phyloP scores from a whole-genome alignment of 2,888 invertebrate genomes.

The Drosophila putrida region DNA sequence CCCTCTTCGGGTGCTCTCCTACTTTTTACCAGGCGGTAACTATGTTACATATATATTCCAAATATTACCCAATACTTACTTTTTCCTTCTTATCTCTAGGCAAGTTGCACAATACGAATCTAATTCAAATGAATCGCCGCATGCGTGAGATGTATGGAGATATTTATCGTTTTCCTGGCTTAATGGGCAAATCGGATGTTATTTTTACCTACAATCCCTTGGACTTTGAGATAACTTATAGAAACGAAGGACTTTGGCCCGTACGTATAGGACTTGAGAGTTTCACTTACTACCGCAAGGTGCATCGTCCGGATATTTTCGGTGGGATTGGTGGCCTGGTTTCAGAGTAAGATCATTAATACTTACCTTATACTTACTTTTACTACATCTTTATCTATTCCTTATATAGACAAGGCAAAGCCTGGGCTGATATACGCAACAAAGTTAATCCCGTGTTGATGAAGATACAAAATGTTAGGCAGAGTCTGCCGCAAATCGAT shows the following conservation, averaged over 20 bases:
- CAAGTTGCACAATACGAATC: slow-evolving; percentile 66
- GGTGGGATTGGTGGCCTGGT: slow-evolving; percentile 78
- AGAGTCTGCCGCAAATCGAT: slow-evolving; percentile 75
- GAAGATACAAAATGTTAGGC: slow-evolving; percentile 78
- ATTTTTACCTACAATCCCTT: slow-evolving; percentile 86
- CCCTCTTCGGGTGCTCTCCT: slow-evolving; percentile 56
- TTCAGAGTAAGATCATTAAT: slow-evolving; percentile 67
- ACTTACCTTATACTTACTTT: background rate
- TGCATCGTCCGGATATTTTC: slow-evolving; percentile 84
- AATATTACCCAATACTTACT: background rate
- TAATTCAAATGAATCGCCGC: slow-evolving; percentile 71
- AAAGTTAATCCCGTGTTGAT: slow-evolving; percentile 85
- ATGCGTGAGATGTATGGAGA: slow-evolving; percentile 83
- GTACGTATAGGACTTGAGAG: slow-evolving; percentile 85
- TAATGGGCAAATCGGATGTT: slow-evolving; percentile 81
- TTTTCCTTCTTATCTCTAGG: slow-evolving; percentile 36
- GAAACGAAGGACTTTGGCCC: slow-evolving; percentile 86
- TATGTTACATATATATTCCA: background rate
- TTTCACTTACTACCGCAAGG: slow-evolving; percentile 85
- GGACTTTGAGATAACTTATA: slow-evolving; percentile 85
- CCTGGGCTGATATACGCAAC: slow-evolving; percentile 89
- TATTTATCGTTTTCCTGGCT: slow-evolving; percentile 85
- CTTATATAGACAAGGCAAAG: slow-evolving; percentile 87
- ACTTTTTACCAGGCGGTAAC: slow-evolving; percentile 80
- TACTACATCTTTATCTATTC: no score